Evolutionary conservation across 2,888 invertebrate species (phyloP).

Genomic region (Campoplex nolae): DNA sequence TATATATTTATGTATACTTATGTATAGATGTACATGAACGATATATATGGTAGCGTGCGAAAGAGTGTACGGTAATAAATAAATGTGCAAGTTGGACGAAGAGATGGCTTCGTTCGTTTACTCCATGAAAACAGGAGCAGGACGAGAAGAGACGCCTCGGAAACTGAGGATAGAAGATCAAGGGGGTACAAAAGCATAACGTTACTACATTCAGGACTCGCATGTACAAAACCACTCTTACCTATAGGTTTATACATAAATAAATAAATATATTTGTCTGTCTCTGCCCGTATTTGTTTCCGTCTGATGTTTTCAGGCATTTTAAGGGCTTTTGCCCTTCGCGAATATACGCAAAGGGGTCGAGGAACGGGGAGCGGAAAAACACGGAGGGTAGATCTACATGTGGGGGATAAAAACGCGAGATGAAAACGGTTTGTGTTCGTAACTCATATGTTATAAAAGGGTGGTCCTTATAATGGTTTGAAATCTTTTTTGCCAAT

Average conservation of each 20-base stretch:
- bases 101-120: slow-evolving; percentile 38
- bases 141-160: slow-evolving; percentile 25
- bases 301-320: slow-evolving; percentile 37
- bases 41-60: slow-evolving; percentile 57
- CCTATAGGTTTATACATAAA: neutral
- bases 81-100: slow-evolving; percentile 46
- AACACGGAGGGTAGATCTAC: slow-evolving; percentile 2
- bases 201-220: slow-evolving; percentile 27
- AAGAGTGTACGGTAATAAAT: slow-evolving; percentile 51
- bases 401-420: slow-evolving; percentile 40
- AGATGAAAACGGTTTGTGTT: slow-evolving; percentile 41
- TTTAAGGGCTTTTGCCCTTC: slow-evolving; percentile 24
- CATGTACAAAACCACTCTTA: slow-evolving; percentile 5
- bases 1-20: slow-evolving; percentile 27
- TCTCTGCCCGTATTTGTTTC: slow-evolving; percentile 22
- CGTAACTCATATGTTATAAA: neutral
- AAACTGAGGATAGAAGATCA: slow-evolving; percentile 41
- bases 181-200: slow-evolving; percentile 53
- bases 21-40: slow-evolving; percentile 33
- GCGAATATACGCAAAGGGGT: neutral
- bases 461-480: no score
- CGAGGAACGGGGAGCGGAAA: neutral
- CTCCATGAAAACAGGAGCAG: slow-evolving; percentile 4
- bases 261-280: neutral
- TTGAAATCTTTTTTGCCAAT: no score